Percentiles rank a stretch among this genome's conserved stretches.
These are phyloP conservation scores for Diarsia rubi DNA, from an alignment of 2,888 invertebrate genomes.

Conservation along the genomic window DNA sequence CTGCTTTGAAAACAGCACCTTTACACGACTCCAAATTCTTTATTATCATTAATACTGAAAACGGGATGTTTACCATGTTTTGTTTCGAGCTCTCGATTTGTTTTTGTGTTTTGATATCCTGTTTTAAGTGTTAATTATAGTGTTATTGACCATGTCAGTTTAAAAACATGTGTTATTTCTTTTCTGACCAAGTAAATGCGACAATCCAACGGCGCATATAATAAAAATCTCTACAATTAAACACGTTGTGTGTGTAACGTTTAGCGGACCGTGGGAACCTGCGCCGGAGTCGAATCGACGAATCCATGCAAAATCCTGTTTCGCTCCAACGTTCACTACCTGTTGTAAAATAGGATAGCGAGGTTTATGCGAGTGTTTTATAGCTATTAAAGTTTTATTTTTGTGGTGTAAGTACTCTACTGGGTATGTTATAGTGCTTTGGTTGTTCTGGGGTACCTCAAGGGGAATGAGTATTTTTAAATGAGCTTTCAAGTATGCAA, in stretches of 20 bases:
- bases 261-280: conserved; percentile 72
- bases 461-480: neutral
- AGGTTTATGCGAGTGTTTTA: conserved; percentile 42
- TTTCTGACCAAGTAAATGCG: conserved; percentile 38
- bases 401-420: conserved; percentile 27
- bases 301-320: conserved; percentile 75
- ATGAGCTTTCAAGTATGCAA: neutral
- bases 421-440: conserved; percentile 13
- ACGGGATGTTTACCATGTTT: no score
- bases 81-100: no score
- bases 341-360: conserved; percentile 64
- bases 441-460: neutral
- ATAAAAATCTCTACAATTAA: conserved; percentile 71
- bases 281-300: conserved; percentile 63
- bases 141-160: no score
- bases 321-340: conserved; percentile 60
- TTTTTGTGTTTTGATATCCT: no score
- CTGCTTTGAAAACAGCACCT: conserved; percentile 16
- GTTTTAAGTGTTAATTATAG: no score
- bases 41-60: no score
- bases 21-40: conserved; percentile 11
- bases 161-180: neutral
- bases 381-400: conserved; percentile 51
- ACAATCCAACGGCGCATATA: conserved; percentile 56
- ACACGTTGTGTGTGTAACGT: conserved; percentile 58